These are phyloP conservation scores for Scolopax bukidnonensis DNA, from an alignment of 2,797 vertebrate species.

Conservation along the genomic window DNA sequence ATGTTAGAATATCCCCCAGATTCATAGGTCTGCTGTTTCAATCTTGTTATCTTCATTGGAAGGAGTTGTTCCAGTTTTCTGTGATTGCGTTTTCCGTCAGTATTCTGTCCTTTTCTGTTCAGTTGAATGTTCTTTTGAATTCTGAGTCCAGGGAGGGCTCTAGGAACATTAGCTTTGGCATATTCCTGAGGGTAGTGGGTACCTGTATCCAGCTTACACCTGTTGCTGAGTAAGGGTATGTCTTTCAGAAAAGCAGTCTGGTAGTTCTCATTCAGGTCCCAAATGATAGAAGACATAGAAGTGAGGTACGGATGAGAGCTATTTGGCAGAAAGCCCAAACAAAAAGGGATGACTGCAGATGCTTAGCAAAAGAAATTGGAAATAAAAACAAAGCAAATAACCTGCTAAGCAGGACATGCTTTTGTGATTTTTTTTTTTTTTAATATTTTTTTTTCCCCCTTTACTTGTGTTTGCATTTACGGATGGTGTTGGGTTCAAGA, in stretches of 20 bases:
- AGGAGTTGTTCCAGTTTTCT: not conserved
- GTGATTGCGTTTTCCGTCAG: not conserved
- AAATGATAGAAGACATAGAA: not conserved
- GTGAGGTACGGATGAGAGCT: not conserved
- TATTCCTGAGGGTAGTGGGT: not conserved
- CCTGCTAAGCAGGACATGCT: not conserved
- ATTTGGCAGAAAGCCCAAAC: not conserved
- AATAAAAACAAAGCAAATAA: not conserved
- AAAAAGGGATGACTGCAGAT: not conserved
- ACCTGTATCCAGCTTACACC: not conserved
- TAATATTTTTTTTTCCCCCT: not conserved
- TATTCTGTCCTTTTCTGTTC: not conserved
- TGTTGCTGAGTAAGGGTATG: not conserved
- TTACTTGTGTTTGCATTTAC: not conserved
- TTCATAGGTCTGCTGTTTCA: not conserved
- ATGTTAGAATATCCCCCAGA: not conserved
- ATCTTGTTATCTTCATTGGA: not conserved
- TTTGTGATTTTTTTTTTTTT: not conserved
- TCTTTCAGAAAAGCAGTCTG: not conserved
- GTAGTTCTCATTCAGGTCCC: not conserved
- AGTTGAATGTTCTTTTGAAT: not conserved
- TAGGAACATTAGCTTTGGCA: not conserved
- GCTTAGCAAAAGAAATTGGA: not conserved
- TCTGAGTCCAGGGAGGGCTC: not conserved
- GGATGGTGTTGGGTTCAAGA: not conserved